Evolutionary conservation across 2,797 vertebrate genomes (phyloP), one percentile per base, ranked within the genome.

Genomic region (Tamandua tetradactyla): DNA sequence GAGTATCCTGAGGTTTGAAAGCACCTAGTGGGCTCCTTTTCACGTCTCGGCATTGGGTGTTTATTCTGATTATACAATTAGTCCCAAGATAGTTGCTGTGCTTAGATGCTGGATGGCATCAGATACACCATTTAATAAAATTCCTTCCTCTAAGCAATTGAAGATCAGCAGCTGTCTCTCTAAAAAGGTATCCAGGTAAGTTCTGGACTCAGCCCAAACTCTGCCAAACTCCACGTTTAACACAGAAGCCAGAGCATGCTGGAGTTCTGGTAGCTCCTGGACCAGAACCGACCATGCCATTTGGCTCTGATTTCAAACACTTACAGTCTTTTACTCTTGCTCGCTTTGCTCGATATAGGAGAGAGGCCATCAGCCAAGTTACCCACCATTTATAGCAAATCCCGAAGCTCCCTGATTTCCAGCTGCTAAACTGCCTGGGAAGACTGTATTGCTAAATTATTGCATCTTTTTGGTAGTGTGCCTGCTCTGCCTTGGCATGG

Each of bases 371-470:
- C 79, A 80, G 96, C 96, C 96, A 97, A 95, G 95, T 96, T 96
- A 92, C 81, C 90, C 86, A 94, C 89, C 87, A 4, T 95, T 96
- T 97, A 96, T 91, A 94, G 96, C 94, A 96, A 97, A 95, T 96
- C 95, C 95, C 96, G 95, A 87, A 89, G 94, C 94, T 95, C 89
- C 94, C 78, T 94, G 91, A 3, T 94, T 97, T 97, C 95, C 97
- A 97, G 97, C 96, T 92, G 96, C 94, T 96, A 96, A 94, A 83
- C 82, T 96, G 96, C 96, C 96, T 87, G 87, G 95, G 96, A 92
- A 97, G 96, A 96, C 94, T 88, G 96, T 95, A 97, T 96, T 97
- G 96, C 96, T 97, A 86, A 96, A 97, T 96, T 95, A 96, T 96
- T 97, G 97, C 95, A 94, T 96, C 95, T 96, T 96, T 95, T 96